These are phyloP conservation scores for Enteromius unitaeniatus DNA, from an alignment of 2,797 vertebrate species.

Conservation along the genomic window DNA sequence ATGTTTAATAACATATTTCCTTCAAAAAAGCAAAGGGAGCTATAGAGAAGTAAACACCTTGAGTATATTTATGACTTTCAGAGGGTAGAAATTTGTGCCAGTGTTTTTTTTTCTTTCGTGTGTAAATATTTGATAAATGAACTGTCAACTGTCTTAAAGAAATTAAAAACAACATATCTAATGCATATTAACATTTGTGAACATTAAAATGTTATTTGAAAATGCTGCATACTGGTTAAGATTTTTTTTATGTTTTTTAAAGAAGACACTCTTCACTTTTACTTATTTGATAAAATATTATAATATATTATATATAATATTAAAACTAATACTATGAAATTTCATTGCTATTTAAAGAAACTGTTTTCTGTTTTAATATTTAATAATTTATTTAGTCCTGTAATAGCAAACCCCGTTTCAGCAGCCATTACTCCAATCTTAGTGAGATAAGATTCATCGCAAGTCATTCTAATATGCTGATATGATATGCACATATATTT, in stretches of 20 bases:
- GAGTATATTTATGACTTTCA: neutral
- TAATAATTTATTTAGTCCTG: neutral
- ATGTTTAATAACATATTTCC: neutral
- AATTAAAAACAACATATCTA: neutral
- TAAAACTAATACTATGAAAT: neutral
- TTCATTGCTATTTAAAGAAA: neutral
- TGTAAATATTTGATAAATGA: neutral
- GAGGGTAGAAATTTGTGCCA: neutral
- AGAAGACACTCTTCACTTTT: neutral
- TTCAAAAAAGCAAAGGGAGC: neutral
- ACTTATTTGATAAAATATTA: neutral
- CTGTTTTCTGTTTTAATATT: neutral
- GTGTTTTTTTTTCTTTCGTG: neutral
- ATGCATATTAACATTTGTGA: neutral
- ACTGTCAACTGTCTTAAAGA: neutral
- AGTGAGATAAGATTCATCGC: neutral
- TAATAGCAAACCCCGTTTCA: neutral
- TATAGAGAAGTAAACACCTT: neutral
- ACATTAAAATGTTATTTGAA: neutral
- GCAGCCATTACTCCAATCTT: neutral
- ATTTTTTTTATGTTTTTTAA: neutral
- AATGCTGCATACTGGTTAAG: neutral
- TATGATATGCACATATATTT: neutral
- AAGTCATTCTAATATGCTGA: neutral
- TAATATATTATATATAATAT: too few species aligned